A percentile compares a stretch with the other conserved stretches of the same genome.
Evolutionary conservation across 1,140 invertebrate genomes (phyloP).

Genomic region (Ectropis grisescens): DNA sequence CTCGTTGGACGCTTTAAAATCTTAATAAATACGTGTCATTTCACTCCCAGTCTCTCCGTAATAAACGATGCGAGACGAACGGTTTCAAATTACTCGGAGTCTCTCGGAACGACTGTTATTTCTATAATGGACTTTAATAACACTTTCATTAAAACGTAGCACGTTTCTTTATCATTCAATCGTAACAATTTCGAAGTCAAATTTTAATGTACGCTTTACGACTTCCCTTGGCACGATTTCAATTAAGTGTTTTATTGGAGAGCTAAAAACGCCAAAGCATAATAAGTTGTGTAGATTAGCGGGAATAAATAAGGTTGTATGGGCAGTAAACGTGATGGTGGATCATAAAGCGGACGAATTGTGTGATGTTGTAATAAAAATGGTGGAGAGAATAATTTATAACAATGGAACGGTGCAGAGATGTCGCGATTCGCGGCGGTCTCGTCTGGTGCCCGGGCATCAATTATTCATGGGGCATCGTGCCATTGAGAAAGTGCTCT

Average conservation of each 20-base stretch:
- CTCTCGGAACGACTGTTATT: slow-evolving; percentile 8
- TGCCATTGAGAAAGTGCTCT: slow-evolving; percentile 64
- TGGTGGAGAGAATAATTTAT: slow-evolving; percentile 34
- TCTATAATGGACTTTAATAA: slow-evolving; percentile 13
- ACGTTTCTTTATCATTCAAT: slow-evolving; percentile 6
- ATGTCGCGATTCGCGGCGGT: slow-evolving; percentile 25
- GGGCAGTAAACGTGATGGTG: slow-evolving; percentile 8
- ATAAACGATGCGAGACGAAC: slow-evolving; percentile 12
- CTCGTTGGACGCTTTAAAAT: slow-evolving; percentile 32
- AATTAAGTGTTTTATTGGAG: slow-evolving; percentile 9
- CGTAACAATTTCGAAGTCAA: slow-evolving; percentile 6
- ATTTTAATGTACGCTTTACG: slow-evolving; percentile 9
- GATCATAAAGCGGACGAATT: slow-evolving; percentile 15
- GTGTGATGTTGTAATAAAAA: slow-evolving; percentile 22
- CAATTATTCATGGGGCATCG: slow-evolving; percentile 60
- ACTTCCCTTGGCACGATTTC: slow-evolving; percentile 15
- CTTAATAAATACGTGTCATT: slow-evolving; percentile 38
- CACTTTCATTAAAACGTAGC: slow-evolving; percentile 21
- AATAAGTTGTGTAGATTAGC: slow-evolving; percentile 7
- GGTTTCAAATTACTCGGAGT: slow-evolving; percentile 5
- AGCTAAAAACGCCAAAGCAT: slow-evolving; percentile 1
- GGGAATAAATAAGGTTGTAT: slow-evolving; percentile 3
- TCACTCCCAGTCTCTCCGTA: slow-evolving; percentile 6
- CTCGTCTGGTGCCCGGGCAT: slow-evolving; percentile 23
- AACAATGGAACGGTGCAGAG: slow-evolving; percentile 32